Percentiles rank a stretch among this genome's conserved stretches.
Conservation (phyloP, 1,140 invertebrate species). For the Trissolcus basalis region DNA sequence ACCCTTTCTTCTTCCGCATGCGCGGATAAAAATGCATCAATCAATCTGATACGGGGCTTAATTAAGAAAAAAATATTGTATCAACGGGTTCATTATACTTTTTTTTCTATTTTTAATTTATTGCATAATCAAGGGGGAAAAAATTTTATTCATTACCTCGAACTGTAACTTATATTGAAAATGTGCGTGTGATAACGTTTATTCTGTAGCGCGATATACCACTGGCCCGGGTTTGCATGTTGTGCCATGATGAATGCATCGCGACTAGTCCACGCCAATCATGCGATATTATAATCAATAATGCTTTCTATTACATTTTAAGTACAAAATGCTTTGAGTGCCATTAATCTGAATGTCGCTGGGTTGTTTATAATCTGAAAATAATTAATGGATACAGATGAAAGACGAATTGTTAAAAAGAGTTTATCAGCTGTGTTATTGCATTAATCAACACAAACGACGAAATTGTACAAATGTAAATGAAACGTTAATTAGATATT, state of each 20-base stretch:
- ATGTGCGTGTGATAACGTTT: conserved; percentile 25
- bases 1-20: no score
- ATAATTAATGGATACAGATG: background rate
- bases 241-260: conserved; percentile 66
- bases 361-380: conserved; percentile 4
- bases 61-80: background rate
- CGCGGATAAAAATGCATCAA: no score
- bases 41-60: background rate
- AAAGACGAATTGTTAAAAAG: conserved; percentile 7
- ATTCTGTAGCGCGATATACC: background rate
- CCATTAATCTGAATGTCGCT: conserved; percentile 15
- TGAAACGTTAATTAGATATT: background rate
- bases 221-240: conserved; percentile 62
- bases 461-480: conserved; percentile 31
- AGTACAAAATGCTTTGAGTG: conserved; percentile 44
- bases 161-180: conserved; percentile 19
- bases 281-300: conserved; percentile 75
- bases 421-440: background rate
- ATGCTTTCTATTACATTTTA: conserved; percentile 65
- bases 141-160: background rate
- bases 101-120: background rate
- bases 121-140: background rate
- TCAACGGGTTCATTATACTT: background rate
- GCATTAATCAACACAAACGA: no score
- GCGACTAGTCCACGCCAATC: conserved; percentile 70